A percentile compares a stretch with the other conserved stretches of the same genome.
Evolutionary conservation across 2,113 vertebrate genomes (phyloP).

Genomic region (Amphiprion percula): DNA sequence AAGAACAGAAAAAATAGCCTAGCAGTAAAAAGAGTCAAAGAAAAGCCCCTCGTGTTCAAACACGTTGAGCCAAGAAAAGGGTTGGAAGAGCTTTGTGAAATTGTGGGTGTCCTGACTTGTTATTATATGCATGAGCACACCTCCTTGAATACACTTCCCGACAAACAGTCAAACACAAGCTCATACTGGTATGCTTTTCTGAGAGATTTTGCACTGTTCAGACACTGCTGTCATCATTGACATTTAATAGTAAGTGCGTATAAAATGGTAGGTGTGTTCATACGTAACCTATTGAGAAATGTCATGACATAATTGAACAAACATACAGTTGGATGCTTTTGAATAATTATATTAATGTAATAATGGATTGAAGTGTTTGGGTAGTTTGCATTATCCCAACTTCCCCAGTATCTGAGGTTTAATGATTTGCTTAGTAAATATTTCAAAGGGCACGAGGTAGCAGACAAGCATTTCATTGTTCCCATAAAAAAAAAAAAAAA

Average conservation of each 20-base stretch:
- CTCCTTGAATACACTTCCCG: conserved; percentile 28
- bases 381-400: not conserved
- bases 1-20: conserved; percentile 28
- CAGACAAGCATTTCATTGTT: too few relatives aligned
- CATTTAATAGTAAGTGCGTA: conserved; percentile 8
- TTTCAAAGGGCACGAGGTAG: too few relatives aligned
- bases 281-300: too few relatives aligned
- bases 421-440: too few relatives aligned
- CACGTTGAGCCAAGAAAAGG: conserved; percentile 48
- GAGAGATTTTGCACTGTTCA: not conserved
- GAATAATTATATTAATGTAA: not conserved
- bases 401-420: too few relatives aligned
- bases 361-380: not conserved
- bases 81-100: conserved; percentile 46
- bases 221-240: conserved; percentile 9
- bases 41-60: conserved; percentile 56
- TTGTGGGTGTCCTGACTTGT: conserved; percentile 48
- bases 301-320: too few relatives aligned
- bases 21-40: conserved; percentile 43
- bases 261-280: not conserved
- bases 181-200: conserved; percentile 20
- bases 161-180: conserved; percentile 21
- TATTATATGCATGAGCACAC: conserved; percentile 41
- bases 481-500: too few relatives aligned
- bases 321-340: not conserved